Percentiles rank a stretch among this genome's conserved stretches.
phyloP scores from a whole-genome alignment of 2,888 invertebrate genomes.

The Melieria omissa region DNA sequence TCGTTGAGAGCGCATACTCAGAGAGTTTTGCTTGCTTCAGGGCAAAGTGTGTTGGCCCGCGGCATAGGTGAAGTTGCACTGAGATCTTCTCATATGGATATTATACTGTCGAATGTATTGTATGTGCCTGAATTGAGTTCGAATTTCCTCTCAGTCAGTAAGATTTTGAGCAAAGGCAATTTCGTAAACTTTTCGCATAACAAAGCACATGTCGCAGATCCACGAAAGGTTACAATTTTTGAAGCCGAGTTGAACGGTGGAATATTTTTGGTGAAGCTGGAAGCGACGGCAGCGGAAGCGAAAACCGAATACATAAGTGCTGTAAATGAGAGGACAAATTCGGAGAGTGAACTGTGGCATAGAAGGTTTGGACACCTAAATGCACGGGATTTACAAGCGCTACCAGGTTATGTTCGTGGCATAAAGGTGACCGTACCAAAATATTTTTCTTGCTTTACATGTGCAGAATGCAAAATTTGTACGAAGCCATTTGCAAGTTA shows the following conservation, averaged over 20 bases:
- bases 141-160: constrained; percentile 30
- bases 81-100: constrained; percentile 22
- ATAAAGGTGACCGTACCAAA: no score
- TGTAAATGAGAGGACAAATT: neutral
- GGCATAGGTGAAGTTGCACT: constrained; percentile 28
- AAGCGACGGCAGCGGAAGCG: neutral
- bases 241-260: constrained; percentile 21
- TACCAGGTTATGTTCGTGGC: no score
- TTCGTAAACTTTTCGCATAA: constrained; percentile 22
- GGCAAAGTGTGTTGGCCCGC: constrained; percentile 15
- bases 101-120: constrained; percentile 23
- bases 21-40: constrained; percentile 22
- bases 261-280: constrained; percentile 19
- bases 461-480: no score
- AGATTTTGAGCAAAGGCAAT: constrained; percentile 29
- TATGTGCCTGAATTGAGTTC: constrained; percentile 28
- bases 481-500: no score
- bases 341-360: constrained; percentile 32
- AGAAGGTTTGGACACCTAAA: no score
- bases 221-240: constrained; percentile 20
- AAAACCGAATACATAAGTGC: constrained; percentile 13
- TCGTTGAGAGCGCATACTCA: constrained; percentile 15
- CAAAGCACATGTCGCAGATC: constrained; percentile 11
- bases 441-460: no score
- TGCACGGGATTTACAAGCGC: no score